Conservation (phyloP, 2,888 invertebrate genomes). For the Ennomos fuscantarius region DNA sequence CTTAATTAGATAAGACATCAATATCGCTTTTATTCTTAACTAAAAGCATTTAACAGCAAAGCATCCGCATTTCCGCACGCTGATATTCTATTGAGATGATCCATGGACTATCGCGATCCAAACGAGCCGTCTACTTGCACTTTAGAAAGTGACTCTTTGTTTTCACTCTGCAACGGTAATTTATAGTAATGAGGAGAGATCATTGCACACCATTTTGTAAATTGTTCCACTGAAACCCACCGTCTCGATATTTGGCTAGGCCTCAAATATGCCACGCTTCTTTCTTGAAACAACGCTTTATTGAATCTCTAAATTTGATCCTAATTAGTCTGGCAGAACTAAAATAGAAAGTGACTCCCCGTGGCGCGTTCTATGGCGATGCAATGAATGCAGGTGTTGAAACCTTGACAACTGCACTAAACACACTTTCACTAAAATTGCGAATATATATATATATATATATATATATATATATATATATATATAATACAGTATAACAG, state of each 20-base stretch:
- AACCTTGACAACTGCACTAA: constrained; percentile 63
- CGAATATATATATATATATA: constrained; percentile 43
- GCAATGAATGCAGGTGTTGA: constrained; percentile 53
- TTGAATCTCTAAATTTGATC: constrained; percentile 46
- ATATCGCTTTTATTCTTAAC: no score
- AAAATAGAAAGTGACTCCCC: constrained; percentile 23
- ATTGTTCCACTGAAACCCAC: constrained; percentile 57
- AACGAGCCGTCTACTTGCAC: constrained; percentile 60
- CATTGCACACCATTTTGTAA: constrained; percentile 71
- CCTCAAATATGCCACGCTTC: constrained; percentile 60
- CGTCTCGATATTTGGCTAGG: constrained; percentile 58
- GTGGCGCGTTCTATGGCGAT: constrained; percentile 30
- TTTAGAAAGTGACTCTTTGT: constrained; percentile 81
- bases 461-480: no score
- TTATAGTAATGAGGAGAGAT: constrained; percentile 77
- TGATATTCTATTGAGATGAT: constrained; percentile 60
- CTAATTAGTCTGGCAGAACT: constrained; percentile 44
- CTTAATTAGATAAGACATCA: no score
- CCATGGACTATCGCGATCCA: constrained; percentile 54
- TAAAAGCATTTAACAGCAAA: constrained; percentile 36
- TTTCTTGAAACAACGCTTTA: constrained; percentile 48
- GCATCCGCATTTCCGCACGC: constrained; percentile 63
- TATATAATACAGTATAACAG: constrained; percentile 51
- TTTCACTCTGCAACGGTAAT: constrained; percentile 75
- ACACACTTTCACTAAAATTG: constrained; percentile 70